Evolutionary conservation across 2,113 vertebrate genomes (phyloP).

Genomic region (Gallinago jamesoni): DNA sequence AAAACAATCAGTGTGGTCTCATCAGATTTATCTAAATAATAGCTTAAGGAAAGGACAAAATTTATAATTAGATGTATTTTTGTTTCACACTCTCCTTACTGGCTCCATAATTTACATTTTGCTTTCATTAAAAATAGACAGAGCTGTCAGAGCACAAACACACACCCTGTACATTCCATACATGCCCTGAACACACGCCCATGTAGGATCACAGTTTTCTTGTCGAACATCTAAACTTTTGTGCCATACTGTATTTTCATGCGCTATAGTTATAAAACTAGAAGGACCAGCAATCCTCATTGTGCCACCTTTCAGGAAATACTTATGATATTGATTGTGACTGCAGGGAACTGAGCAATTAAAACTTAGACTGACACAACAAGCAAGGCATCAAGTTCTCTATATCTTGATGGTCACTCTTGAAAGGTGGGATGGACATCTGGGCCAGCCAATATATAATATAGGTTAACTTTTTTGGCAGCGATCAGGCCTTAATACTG

Average conservation of each 20-base stretch:
- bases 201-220: not conserved
- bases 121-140: not conserved
- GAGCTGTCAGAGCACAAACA: not conserved
- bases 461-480: not conserved
- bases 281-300: not conserved
- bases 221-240: not conserved
- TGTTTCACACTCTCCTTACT: not conserved
- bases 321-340: not conserved
- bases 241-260: not conserved
- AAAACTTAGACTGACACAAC: not conserved
- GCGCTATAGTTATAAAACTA: not conserved
- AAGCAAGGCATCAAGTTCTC: not conserved
- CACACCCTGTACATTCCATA: not conserved
- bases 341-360: not conserved
- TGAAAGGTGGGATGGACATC: not conserved
- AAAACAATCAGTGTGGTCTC: not conserved
- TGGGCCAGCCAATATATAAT: not conserved
- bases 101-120: conserved; percentile 11
- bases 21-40: not conserved
- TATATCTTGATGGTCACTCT: not conserved
- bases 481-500: not conserved
- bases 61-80: conserved; percentile 4
- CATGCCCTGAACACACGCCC: not conserved
- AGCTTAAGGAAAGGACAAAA: not conserved
- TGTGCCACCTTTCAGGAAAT: not conserved